Evolutionary conservation across 2,113 vertebrate genomes (phyloP), one percentile per base, ranked within the genome.

Genomic region (Melospiza georgiana): DNA sequence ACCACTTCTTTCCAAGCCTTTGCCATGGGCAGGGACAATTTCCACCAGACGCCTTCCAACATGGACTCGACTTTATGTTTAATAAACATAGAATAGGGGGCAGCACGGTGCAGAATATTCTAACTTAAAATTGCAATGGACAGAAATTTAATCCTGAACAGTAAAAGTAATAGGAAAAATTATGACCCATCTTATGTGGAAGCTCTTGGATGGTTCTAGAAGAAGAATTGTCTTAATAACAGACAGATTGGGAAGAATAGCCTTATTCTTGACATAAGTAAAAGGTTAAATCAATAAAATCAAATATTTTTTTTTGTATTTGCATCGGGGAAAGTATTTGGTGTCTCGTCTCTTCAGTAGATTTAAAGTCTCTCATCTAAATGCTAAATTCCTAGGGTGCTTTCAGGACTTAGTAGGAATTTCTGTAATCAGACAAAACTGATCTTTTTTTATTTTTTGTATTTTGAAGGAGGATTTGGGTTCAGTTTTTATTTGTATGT

Each of bases 41-140:
- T 35, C 48, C 33, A 67, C 12, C 22, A 52, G 16, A 61, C 1
- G 13, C 16, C 7, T 33, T 35, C 33, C 30, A 48, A 25, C 11
- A 5, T 3, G 46, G 9, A 3, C 24, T 25, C 1, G 0, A n/a
- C 3, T 20, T 24, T 13, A 49, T 19, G 3, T 46, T 28, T 48
- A 59, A 67, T 43, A 62, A 71, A 39, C 3, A 7, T 4, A 20
- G 4, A 66, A 55, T 18, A 46, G 67, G 2, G 10, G 1, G 9
- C 16, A 69, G 10, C 4, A 73, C 1, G 19, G 9, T 6, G 13
- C 3, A 67, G 46, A 67, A 35, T 46, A 54, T 59, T 83, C 65
- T 39, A 54, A 5, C 20, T 55, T 66, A 35, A 67, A 86, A 58
- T 41, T 33, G 5, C 4, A 35, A 49, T 27, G 6, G 63, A 52